Base-by-base conservation (phyloP, 2,888 invertebrate genomes). In the Meiosimyza platycephala region DNA sequence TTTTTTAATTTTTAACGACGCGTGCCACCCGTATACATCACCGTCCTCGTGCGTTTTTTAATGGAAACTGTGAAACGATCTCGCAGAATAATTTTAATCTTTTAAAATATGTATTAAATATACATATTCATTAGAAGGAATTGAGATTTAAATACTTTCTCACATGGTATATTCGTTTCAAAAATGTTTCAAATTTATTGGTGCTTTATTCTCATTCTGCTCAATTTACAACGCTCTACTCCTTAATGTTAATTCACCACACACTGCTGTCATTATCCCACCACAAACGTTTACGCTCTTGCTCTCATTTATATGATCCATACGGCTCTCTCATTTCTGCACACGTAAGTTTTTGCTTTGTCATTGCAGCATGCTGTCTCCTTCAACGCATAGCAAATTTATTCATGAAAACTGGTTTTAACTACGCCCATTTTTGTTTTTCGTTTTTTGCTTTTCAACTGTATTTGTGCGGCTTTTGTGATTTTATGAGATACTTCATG, bases 11-110 rank as follows among this genome's bases (percentile, higher is more conserved):
- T 50, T 48, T 7, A 18, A 22, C 3, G 12, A 62, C 48, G 9
- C 48, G 47, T 6, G 15, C 63, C 50, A 18, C n/a, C 11, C 51
- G 50, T 62, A 60, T 62, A 63, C 51, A 54, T 18, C 18, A 63
- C 70, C 70, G 54, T 33, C 12, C 70, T 54, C 70, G 70, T 70
- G 70, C 63, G 51, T 40, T 63, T 70, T 70, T 62, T 70, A 70
- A 52, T 70, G n/a, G 47, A 63, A 63, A 70, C 70, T 70, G 70
- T 18, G 54, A 50, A n/a, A 48, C 48, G 63, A 48, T 50, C 50
- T 50, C 22, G 18, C 28, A 1, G 18, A 51, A 18, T 40, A 40
- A 40, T 9, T 40, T 40, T 40, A 9, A 40, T 40, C 40, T 40
- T 40, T 40, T 9, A 40, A 40, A 40, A 40, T 9, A 40, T 40